Evolutionary conservation across 2,797 vertebrate genomes (phyloP), one percentile per base, ranked within the genome.

Genomic region (Chelidonichthys spinosus): DNA sequence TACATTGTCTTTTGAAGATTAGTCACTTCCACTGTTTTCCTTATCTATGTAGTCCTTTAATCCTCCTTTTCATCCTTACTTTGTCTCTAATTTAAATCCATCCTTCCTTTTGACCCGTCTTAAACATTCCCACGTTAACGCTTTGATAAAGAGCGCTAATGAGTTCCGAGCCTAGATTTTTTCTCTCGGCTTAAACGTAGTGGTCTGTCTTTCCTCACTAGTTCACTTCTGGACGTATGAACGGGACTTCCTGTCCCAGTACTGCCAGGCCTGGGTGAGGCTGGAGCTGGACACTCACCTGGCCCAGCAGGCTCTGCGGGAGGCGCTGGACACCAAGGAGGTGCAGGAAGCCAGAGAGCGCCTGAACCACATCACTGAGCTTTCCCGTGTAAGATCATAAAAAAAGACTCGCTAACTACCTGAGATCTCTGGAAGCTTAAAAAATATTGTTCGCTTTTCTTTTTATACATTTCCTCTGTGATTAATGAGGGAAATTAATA

Each of bases 151-250:
- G 43, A 37, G 18, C 15, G 8, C 32, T 65, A 55, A 85, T 65
- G 61, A 68, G 39, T 58, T 80, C 32, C 53, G 18, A 69, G 18
- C 44, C 63, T 25, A 33, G 18, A 52, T 53, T 50, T 32, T 53
- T 49, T 50, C 11, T 39, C n/a, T 42, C 15, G 0, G 18, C 71
- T 67, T 61, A 75, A 35, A 79, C 40, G 37, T 53, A 32, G 4
- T 61, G 8, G 68, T 74, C 72, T 72, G 15, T 81, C 55, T 81
- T 53, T 67, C 5, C 17, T 79, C 42, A 63, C 14, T 69, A 95
- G 95, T 94, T 83, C 94, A 95, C 84, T 94, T 95, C 85, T 95
- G 93, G 92, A 90, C 86, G 0, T 95, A 94, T 6, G 93, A 94
- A 18, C 85, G 68, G n/a, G 92, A 93, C 69, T 94, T 95, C 74